phyloP scores from a whole-genome alignment of 1,140 invertebrate species.

The Chironomus tepperi region DNA sequence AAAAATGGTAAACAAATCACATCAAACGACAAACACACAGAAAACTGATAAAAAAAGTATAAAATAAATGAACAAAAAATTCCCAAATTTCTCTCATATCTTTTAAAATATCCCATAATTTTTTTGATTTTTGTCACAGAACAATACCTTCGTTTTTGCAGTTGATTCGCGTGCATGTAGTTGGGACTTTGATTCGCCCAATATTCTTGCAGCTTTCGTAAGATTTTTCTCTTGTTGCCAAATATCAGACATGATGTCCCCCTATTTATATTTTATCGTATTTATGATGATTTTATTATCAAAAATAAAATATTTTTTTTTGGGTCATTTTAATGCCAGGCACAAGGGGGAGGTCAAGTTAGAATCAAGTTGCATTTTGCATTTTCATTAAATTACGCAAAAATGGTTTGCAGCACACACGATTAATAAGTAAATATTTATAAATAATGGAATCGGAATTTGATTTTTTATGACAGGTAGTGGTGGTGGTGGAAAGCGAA shows the following conservation, averaged over 20 bases:
- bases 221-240: constrained; percentile 43
- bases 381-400: not conserved
- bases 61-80: not conserved
- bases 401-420: not conserved
- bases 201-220: constrained; percentile 41
- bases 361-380: not conserved
- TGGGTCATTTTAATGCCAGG: not conserved
- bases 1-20: not conserved
- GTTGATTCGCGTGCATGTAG: constrained; percentile 41
- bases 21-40: constrained; percentile 11
- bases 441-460: not conserved
- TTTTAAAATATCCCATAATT: not conserved
- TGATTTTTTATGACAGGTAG: not conserved
- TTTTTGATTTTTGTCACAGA: not conserved
- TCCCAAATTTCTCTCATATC: not conserved
- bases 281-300: not conserved
- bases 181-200: constrained; percentile 41
- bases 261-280: no score
- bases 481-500: constrained; percentile 3
- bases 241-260: constrained; percentile 41
- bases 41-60: constrained; percentile 17
- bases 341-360: not conserved
- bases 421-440: constrained; percentile 1
- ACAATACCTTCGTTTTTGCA: constrained; percentile 40
- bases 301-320: not conserved